These are phyloP conservation scores for Trinorchestia longiramus DNA, from an alignment of 1,140 invertebrate species.

Conservation along the genomic window DNA sequence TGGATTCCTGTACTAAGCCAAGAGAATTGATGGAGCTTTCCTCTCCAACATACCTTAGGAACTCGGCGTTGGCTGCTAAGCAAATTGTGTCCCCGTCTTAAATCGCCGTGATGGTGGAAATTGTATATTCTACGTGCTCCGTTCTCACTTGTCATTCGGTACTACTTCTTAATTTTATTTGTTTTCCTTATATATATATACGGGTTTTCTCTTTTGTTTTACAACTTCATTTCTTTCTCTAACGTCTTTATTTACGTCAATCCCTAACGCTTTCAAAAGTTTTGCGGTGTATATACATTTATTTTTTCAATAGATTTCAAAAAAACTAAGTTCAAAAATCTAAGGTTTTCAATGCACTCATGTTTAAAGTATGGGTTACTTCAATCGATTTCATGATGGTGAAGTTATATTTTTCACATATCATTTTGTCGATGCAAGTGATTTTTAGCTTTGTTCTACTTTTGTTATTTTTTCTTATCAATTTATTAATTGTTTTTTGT, in stretches of 20 bases:
- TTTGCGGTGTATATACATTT: neutral
- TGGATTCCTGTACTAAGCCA: no score
- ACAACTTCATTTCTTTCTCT: no score
- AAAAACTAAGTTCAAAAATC: neutral
- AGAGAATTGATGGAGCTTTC: no score
- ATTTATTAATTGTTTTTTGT: neutral
- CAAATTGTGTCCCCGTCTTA: neutral
- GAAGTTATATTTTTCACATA: neutral
- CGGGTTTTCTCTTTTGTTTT: neutral
- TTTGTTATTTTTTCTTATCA: neutral
- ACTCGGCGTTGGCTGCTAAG: neutral
- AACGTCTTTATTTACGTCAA: no score
- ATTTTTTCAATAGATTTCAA: neutral
- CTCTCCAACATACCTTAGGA: neutral
- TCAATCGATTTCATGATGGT: neutral
- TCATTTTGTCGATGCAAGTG: neutral
- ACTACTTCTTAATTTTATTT: neutral
- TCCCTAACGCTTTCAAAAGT: neutral
- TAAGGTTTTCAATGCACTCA: neutral
- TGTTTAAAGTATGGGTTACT: neutral
- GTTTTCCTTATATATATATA: neutral
- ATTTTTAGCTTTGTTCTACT: neutral
- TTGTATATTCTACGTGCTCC: no score
- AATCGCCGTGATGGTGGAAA: neutral
- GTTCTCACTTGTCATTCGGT: neutral